These are phyloP conservation scores for Stegophylla sp. DNA, from an alignment of 2,888 invertebrate genomes.

Conservation along the genomic window DNA sequence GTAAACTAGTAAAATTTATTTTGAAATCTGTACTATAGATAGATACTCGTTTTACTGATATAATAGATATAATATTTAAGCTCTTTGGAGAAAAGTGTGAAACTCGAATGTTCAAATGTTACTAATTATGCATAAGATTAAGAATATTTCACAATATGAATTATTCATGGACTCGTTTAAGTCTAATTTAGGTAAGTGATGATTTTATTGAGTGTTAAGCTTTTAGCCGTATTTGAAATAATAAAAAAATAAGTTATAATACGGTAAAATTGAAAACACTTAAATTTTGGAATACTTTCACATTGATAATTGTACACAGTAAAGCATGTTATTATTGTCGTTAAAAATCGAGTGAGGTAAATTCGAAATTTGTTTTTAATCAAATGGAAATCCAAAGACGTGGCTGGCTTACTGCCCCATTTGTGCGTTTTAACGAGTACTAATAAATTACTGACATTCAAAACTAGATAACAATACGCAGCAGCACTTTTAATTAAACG, in stretches of 20 bases:
- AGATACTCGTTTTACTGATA: not conserved
- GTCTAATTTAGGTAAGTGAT: not conserved
- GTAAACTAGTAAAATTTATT: too few relatives aligned
- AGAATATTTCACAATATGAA: conserved; percentile 18
- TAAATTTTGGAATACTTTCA: not conserved
- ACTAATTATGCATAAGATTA: conserved; percentile 26
- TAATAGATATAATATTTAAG: conserved; percentile 6
- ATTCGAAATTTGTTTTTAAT: not conserved
- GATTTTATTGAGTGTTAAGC: not conserved
- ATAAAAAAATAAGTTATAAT: not conserved
- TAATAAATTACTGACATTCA: too few relatives aligned
- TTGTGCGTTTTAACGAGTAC: too few relatives aligned
- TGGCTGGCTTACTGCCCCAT: too few relatives aligned
- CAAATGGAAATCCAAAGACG: too few relatives aligned
- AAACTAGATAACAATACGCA: too few relatives aligned
- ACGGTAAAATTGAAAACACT: too few relatives aligned
- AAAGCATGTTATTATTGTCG: not conserved
- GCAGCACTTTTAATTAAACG: too few relatives aligned
- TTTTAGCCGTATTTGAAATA: not conserved
- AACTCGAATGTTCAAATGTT: conserved; percentile 12
- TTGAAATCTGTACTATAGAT: too few relatives aligned
- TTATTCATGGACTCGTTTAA: conserved; percentile 25
- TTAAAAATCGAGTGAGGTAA: not conserved
- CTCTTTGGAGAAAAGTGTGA: not conserved
- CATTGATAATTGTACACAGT: not conserved